Conservation (phyloP, 2,797 vertebrate genomes). For the Sebastes trivittatus region DNA sequence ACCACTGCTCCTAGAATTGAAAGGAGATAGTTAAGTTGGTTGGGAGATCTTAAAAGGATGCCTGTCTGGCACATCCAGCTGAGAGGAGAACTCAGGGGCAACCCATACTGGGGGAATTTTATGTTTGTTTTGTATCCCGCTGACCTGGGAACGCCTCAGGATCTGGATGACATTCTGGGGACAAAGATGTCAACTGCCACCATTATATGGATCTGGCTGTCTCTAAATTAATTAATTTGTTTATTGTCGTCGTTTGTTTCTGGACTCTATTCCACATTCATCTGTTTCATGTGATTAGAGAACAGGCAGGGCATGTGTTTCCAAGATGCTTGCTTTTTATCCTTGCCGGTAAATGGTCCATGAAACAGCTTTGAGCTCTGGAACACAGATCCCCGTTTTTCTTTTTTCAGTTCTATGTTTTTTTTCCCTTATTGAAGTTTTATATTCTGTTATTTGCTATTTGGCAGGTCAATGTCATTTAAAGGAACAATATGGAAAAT, state of each 20-base stretch:
- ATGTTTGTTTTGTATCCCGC: neutral
- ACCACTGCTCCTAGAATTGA: neutral
- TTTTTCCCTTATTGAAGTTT: neutral
- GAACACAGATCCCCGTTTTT: constrained; percentile 16
- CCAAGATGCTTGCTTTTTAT: constrained; percentile 46
- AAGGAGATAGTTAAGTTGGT: neutral
- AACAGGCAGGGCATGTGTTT: constrained; percentile 36
- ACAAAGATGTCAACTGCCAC: neutral
- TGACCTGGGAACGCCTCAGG: neutral
- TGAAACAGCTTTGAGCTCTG: constrained; percentile 25
- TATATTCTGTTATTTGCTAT: neutral
- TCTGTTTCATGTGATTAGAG: constrained; percentile 19
- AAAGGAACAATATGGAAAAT: neutral
- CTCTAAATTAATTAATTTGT: neutral
- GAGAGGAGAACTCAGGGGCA: neutral
- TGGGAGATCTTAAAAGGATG: neutral
- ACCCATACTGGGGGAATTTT: neutral
- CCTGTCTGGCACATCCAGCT: neutral
- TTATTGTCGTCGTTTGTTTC: neutral
- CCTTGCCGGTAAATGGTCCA: constrained; percentile 21
- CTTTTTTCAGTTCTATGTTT: neutral
- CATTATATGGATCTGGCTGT: neutral
- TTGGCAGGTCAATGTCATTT: neutral
- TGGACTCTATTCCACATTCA: neutral
- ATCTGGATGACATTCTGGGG: neutral